Conservation (phyloP, 2,888 invertebrate genomes). For the Zelleria hepariella region DNA sequence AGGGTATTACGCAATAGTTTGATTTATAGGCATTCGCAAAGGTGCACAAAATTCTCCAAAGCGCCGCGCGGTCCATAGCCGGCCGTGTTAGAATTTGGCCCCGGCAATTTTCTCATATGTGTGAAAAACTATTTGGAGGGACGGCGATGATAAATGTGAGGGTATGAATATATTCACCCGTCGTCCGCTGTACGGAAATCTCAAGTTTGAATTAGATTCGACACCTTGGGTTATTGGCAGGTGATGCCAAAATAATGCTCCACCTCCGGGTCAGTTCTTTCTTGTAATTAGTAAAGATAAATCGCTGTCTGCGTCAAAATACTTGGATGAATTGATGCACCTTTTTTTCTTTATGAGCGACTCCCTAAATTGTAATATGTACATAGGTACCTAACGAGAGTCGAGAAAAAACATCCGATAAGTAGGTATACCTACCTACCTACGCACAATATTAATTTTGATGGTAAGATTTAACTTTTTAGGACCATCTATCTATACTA, state of each 20-base stretch:
- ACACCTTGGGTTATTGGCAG: slow-evolving; percentile 43
- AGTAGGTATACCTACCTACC: too few species aligned
- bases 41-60: slow-evolving; percentile 58
- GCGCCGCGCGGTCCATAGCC: slow-evolving; percentile 23
- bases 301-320: neutral
- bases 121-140: slow-evolving; percentile 56
- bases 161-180: slow-evolving; percentile 65
- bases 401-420: too few species aligned
- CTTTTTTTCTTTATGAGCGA: too few species aligned
- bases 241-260: slow-evolving; percentile 21
- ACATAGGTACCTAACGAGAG: too few species aligned
- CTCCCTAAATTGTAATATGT: too few species aligned
- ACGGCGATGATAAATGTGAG: slow-evolving; percentile 60
- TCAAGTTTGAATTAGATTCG: slow-evolving; percentile 53
- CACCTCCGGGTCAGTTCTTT: neutral
- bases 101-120: slow-evolving; percentile 57
- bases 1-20: slow-evolving; percentile 65
- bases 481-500: too few species aligned
- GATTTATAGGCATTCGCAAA: slow-evolving; percentile 66
- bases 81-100: slow-evolving; percentile 56
- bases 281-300: neutral
- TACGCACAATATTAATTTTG: too few species aligned
- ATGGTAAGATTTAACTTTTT: too few species aligned
- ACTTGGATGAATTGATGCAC: neutral
- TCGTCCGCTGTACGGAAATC: slow-evolving; percentile 38